These are phyloP conservation scores for Eristalinus sepulchralis DNA, from an alignment of 2,888 invertebrate genomes.

Conservation along the genomic window DNA sequence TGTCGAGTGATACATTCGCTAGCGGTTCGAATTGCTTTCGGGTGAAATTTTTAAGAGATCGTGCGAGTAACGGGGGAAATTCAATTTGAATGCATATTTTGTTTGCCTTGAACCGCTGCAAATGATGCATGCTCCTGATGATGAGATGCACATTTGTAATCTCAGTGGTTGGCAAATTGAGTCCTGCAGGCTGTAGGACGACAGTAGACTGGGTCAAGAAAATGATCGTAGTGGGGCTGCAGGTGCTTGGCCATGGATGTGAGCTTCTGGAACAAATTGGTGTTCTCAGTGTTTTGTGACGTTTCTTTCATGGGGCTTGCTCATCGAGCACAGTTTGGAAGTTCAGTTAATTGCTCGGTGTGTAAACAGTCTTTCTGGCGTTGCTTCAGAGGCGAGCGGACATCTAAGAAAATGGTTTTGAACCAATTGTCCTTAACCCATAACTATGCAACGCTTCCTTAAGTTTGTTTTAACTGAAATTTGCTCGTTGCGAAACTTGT, in stretches of 20 bases:
- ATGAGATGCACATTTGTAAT: not conserved
- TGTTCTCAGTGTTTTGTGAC: no score
- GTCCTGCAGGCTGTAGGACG: not conserved
- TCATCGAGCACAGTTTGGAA: no score
- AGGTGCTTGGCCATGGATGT: not conserved
- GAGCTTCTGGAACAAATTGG: no score
- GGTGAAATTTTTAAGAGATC: conserved; percentile 61
- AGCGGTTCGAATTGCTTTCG: conserved; percentile 59
- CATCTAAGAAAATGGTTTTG: no score
- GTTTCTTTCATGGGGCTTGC: no score
- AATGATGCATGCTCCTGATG: not conserved
- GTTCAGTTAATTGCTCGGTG: no score
- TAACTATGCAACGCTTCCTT: no score
- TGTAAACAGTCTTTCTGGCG: no score
- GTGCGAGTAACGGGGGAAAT: conserved; percentile 40
- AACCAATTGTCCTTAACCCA: no score
- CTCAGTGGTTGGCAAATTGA: conserved; percentile 10
- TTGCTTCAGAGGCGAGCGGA: no score
- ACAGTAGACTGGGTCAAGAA: not conserved
- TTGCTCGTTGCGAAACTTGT: no score
- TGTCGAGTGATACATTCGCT: conserved; percentile 26
- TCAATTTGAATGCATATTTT: not conserved
- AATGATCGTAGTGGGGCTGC: not conserved
- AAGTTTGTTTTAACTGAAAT: no score
- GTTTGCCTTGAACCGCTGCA: not conserved